A percentile compares a stretch with the other conserved stretches of the same genome.
Conservation (phyloP, 2,888 invertebrate species). For the Drosophila nr. medialis region DNA sequence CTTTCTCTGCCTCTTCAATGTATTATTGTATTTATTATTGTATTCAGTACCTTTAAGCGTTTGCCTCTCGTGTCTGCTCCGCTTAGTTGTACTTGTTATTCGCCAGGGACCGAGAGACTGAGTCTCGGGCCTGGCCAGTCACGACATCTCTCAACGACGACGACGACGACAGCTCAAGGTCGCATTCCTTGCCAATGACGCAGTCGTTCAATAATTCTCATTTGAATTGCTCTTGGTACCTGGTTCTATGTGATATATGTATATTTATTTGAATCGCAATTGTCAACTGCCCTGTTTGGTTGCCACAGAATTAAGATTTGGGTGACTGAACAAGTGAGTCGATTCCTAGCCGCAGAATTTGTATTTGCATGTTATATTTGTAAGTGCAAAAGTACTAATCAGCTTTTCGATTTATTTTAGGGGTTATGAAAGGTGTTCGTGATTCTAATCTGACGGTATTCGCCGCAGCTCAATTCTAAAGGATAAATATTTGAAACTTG, state of each 20-base stretch:
- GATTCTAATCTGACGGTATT: background rate
- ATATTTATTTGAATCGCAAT: conserved; percentile 27
- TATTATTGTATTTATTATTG: conserved; percentile 57
- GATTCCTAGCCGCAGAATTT: background rate
- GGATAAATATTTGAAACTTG: background rate
- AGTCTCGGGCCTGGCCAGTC: conserved; percentile 48
- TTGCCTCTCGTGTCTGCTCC: conserved; percentile 29
- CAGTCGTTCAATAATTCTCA: conserved; percentile 69
- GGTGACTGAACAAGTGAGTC: background rate
- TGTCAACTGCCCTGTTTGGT: conserved; percentile 6
- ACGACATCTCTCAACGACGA: conserved; percentile 66
- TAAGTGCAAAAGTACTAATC: background rate
- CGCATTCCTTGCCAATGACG: conserved; percentile 76
- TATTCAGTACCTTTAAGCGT: conserved; percentile 45
- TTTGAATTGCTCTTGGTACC: conserved; percentile 47
- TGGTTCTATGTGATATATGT: conserved; percentile 26
- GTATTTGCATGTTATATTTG: background rate
- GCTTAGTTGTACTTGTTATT: conserved; percentile 42
- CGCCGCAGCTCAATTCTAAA: background rate
- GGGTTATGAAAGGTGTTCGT: background rate
- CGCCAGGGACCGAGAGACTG: conserved; percentile 20
- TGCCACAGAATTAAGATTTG: background rate
- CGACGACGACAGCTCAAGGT: conserved; percentile 73
- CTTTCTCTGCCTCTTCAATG: conserved; percentile 40
- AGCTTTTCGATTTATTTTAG: background rate